Evolutionary conservation across 2,113 vertebrate genomes (phyloP), one percentile per base, ranked within the genome.

Genomic region (Triplophysa dalaica): DNA sequence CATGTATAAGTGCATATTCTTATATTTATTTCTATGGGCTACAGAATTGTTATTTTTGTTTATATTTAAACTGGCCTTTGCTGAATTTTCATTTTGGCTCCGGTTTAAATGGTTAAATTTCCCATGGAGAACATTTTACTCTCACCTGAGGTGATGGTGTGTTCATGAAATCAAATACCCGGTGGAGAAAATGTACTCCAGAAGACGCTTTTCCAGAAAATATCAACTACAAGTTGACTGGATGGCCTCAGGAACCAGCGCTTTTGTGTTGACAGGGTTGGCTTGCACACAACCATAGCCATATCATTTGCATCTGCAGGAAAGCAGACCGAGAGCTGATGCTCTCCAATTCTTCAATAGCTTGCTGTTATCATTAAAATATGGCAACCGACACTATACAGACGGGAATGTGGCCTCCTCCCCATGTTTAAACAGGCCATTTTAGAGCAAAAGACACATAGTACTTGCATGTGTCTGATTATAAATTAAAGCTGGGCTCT

Each of bases 121-220:
- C 86, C 88, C 82, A 85, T 83, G 83, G 85, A 87, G 82, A 89
- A 84, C 84, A 85, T 87, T 87, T 86, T 83, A 75, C 7, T 38
- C 33, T 82, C 76, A 85, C 89, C 85, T 3, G 62, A 62, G 85
- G 89, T 85, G 63, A 85, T 82, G 70, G 84, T 84, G 66, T 82
- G 68, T 83, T 88, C 85, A 87, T 81, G 83, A 84, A 89, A 86
- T 85, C 78, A 77, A 82, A 80, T 85, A 85, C 75, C 85, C 86
- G 88, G 86, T 85, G 82, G 85, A 89, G 86, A 87, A 90, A 93
- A 92, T 91, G 82, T 86, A 88, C 88, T 91, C 89, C 90, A 89
- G 89, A 90, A 87, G 86, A 86, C 77, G 88, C 81, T 73, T 88
- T 85, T 83, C 85, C 70, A 84, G 88, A 89, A 86, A 86, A 76